Percentiles rank a stretch among this genome's conserved stretches.
Evolutionary conservation across 2,888 invertebrate species (phyloP).

Genomic region (Boloria selene): DNA sequence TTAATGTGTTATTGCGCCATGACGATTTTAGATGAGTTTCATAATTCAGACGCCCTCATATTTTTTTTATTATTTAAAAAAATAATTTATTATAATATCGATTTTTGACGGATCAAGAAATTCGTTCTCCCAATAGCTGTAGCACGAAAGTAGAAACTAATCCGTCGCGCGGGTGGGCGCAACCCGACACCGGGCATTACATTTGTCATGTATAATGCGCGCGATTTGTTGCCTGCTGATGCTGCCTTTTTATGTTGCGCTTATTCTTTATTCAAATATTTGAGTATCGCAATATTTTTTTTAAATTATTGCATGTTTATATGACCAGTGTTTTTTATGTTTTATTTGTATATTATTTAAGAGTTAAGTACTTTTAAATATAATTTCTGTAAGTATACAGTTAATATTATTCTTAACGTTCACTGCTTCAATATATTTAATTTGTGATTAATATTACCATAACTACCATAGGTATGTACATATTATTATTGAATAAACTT

Average conservation of each 20-base stretch:
- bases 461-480: no score
- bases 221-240: conserved; percentile 76
- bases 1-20: background rate
- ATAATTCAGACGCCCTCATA: background rate
- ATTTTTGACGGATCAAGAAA: conserved; percentile 14
- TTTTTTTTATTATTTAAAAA: background rate
- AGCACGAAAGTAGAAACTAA: conserved; percentile 58
- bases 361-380: background rate
- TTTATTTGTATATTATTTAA: conserved; percentile 1
- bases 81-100: background rate
- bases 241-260: conserved; percentile 70
- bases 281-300: conserved; percentile 60
- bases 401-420: no score
- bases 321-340: conserved; percentile 21
- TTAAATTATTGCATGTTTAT: conserved; percentile 65
- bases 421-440: no score
- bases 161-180: conserved; percentile 74
- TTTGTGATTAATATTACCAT: no score
- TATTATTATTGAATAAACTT: no score
- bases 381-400: background rate
- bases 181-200: conserved; percentile 77
- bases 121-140: conserved; percentile 5
- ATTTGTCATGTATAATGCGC: conserved; percentile 82
- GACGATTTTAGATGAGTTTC: background rate
- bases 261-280: conserved; percentile 77